These are phyloP conservation scores for Ammodytes marinus DNA, from an alignment of 2,113 vertebrate genomes.

Conservation along the genomic window DNA sequence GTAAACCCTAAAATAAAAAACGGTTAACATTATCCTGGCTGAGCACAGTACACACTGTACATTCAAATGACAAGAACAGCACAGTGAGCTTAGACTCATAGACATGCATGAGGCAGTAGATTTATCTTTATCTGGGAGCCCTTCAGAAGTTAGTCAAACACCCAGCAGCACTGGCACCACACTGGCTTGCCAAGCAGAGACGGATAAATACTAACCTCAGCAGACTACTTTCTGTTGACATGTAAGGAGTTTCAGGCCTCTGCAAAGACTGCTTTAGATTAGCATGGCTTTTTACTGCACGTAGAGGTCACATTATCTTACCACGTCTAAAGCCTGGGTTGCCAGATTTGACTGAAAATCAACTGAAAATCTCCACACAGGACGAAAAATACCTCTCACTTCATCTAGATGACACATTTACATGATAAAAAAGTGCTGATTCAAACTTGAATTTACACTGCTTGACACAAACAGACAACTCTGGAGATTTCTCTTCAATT, in stretches of 20 bases:
- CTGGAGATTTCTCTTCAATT: not conserved
- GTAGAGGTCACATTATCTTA: conserved; percentile 71
- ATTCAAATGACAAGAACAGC: conserved; percentile 53
- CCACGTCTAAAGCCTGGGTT: conserved; percentile 19
- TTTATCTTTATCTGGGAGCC: conserved; percentile 65
- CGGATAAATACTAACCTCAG: conserved; percentile 70
- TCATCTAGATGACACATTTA: not conserved
- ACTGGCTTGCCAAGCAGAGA: conserved; percentile 64
- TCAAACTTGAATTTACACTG: not conserved
- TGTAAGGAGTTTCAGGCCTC: conserved; percentile 62
- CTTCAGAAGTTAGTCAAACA: conserved; percentile 70
- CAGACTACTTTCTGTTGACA: conserved; percentile 79
- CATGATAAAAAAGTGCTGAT: conserved; percentile 3
- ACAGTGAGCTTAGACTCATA: conserved; percentile 38
- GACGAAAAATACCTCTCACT: not conserved
- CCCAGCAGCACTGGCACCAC: conserved; percentile 60
- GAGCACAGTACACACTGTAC: conserved; percentile 39
- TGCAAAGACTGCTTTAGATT: conserved; percentile 70
- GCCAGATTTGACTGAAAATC: conserved; percentile 26
- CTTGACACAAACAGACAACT: not conserved
- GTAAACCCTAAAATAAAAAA: conserved; percentile 58
- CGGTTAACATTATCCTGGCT: conserved; percentile 26
- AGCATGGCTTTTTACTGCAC: conserved; percentile 64
- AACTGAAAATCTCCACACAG: conserved; percentile 5
- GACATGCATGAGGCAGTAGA: conserved; percentile 48